phyloP scores from a whole-genome alignment of 1,140 invertebrate species.

The Portunus trituberculatus region DNA sequence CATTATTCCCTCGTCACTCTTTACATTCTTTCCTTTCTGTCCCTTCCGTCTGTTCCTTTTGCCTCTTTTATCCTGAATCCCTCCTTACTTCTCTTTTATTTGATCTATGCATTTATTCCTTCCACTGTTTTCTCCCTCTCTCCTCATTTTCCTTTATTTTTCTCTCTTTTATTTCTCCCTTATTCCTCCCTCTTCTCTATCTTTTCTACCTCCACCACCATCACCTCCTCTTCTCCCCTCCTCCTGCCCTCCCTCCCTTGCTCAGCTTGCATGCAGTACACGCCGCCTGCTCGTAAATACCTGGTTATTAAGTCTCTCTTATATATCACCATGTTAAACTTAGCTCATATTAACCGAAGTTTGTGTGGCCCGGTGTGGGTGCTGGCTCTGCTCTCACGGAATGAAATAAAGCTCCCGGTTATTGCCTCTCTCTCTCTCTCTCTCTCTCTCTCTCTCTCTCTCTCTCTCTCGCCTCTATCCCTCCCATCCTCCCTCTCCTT shows the following conservation, averaged over 20 bases:
- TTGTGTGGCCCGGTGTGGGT: background rate
- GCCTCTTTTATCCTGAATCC: background rate
- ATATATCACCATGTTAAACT: background rate
- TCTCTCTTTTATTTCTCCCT: too few relatives aligned
- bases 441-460: conserved; percentile 6
- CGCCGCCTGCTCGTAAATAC: background rate
- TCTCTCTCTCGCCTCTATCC: background rate
- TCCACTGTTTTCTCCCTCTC: background rate
- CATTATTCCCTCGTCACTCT: background rate
- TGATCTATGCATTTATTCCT: background rate
- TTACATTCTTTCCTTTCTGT: background rate
- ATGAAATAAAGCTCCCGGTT: background rate
- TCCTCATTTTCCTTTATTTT: background rate
- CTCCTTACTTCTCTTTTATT: background rate
- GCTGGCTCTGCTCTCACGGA: background rate
- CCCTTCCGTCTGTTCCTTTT: background rate
- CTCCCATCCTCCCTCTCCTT: background rate
- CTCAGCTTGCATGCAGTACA: background rate
- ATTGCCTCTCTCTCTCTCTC: conserved; percentile 4
- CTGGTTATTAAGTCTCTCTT: conserved; percentile 4
- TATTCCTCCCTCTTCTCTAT: too few relatives aligned
- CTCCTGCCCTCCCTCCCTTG: too few relatives aligned
- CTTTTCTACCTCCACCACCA: too few relatives aligned
- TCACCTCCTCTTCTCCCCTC: too few relatives aligned
- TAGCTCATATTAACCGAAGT: background rate